Conservation (phyloP, 2,888 invertebrate species). For the Drosophila macrospina region DNA sequence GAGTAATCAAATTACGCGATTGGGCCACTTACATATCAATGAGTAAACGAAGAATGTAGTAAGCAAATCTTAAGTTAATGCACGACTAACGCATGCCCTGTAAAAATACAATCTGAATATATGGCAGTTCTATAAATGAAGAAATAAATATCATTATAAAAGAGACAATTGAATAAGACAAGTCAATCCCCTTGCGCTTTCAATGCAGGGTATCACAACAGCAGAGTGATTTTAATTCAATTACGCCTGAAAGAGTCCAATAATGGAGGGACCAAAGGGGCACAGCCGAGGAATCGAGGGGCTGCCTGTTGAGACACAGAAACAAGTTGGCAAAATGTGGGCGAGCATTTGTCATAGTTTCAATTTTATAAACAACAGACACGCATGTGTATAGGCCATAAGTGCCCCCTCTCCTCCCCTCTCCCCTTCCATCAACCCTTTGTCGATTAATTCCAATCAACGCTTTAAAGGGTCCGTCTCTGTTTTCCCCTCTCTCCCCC, state of each 20-base stretch:
- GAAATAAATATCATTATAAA: background rate
- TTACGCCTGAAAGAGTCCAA: conserved; percentile 30
- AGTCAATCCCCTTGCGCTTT: background rate
- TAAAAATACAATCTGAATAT: background rate
- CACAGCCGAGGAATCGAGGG: background rate
- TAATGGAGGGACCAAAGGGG: background rate
- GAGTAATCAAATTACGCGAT: conserved; percentile 50
- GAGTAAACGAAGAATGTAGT: conserved; percentile 22
- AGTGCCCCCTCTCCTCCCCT: background rate
- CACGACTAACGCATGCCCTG: conserved; percentile 7
- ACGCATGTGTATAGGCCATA: conserved; percentile 31
- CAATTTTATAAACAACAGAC: conserved; percentile 42
- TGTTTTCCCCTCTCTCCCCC: background rate
- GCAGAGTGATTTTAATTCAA: conserved; percentile 48
- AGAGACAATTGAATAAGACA: background rate
- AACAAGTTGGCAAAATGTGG: conserved; percentile 35
- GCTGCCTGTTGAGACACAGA: conserved; percentile 5
- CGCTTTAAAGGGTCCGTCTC: conserved; percentile 40
- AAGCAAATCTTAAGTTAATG: background rate
- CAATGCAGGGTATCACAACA: conserved; percentile 9
- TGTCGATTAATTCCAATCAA: conserved; percentile 34
- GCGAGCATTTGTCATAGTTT: conserved; percentile 50
- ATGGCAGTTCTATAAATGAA: too few species aligned
- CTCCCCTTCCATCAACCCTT: too few species aligned
- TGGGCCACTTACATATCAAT: conserved; percentile 28